Base-by-base conservation (phyloP, 2,797 vertebrate species). In the Podarcis siculus region DNA sequence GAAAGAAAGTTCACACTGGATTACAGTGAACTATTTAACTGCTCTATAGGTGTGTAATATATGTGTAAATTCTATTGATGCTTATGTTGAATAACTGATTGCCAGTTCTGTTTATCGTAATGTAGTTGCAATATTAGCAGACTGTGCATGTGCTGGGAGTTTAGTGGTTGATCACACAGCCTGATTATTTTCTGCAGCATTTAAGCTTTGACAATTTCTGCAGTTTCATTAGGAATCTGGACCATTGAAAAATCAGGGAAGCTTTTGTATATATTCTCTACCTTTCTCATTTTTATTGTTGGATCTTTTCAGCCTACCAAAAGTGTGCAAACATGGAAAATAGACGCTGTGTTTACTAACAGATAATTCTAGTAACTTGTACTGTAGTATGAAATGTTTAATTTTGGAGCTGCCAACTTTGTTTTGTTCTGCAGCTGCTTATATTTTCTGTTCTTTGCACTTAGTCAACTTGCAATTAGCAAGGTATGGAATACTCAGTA, bases 1-100 rank as follows among this genome's bases (percentile, higher is more conserved):
- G 87, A 27, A 81, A 93, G 86, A 89, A 55, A 86, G 80, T 93
- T 93, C 85, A 86, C 91, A 87, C 93, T 85, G 90, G 67, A 61
- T 84, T 86, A 90, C 80, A 86, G 55, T 83, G 86, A 92, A 92
- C 49, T 89, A 81, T 84, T 92, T 37, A n/a, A 37, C 42, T 55
- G 21, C 81, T 81, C 19, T 81, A 78, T 71, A 83, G 49, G 93
- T 91, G 92, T 93, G 90, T 80, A 89, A 30, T 94, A 64, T 73
- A 92, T 91, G 5, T 80, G 76, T 19, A 91, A 93, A 79, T 90
- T 91, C 85, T 67, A 30, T 66, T 27, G 87, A 86, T 89, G 35
- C 21, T 92, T 12, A 72, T 79, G 82, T 85, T 91, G 91, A 83
- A 0, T 88, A 87, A 89, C 84, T 91, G 84, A 88, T 78, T 79